These are phyloP conservation scores for Augochlorella aurata DNA, from an alignment of 2,888 invertebrate genomes.

Conservation along the genomic window DNA sequence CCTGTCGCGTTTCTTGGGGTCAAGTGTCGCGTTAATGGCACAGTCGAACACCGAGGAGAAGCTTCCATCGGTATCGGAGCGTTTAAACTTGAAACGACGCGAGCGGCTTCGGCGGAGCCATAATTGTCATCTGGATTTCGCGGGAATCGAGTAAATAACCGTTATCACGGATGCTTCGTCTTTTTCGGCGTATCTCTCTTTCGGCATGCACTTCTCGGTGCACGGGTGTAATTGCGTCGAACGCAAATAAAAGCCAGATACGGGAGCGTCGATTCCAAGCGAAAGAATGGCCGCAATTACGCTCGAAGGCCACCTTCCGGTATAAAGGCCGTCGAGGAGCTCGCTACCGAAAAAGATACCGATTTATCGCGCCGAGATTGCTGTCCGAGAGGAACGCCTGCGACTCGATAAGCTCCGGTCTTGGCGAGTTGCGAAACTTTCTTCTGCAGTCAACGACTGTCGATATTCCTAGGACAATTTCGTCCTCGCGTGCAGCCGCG, in stretches of 20 bases:
- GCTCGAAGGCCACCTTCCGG: constrained; percentile 50
- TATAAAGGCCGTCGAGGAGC: constrained; percentile 30
- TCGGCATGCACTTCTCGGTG: constrained; percentile 20
- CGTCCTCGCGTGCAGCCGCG: neutral
- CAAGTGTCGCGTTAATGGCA: neutral
- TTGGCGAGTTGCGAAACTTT: neutral
- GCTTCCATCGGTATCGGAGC: neutral
- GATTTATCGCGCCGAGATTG: constrained; percentile 46
- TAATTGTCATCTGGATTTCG: constrained; percentile 11
- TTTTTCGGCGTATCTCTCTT: constrained; percentile 24
- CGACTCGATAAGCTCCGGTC: constrained; percentile 44
- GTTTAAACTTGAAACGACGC: neutral
- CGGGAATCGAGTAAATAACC: constrained; percentile 27
- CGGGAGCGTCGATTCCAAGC: neutral
- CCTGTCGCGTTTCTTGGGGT: neutral
- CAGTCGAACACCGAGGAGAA: neutral
- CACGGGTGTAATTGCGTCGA: constrained; percentile 22
- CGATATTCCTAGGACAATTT: too few species aligned
- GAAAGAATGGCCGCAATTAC: constrained; percentile 30
- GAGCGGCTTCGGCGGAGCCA: neutral
- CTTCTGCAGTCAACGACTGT: neutral
- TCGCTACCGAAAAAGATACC: constrained; percentile 47
- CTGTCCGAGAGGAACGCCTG: constrained; percentile 37
- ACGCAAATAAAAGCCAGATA: constrained; percentile 28
- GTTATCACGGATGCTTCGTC: constrained; percentile 21